Evolutionary conservation across 2,888 invertebrate genomes (phyloP).

Genomic region (Drosophila falleni): DNA sequence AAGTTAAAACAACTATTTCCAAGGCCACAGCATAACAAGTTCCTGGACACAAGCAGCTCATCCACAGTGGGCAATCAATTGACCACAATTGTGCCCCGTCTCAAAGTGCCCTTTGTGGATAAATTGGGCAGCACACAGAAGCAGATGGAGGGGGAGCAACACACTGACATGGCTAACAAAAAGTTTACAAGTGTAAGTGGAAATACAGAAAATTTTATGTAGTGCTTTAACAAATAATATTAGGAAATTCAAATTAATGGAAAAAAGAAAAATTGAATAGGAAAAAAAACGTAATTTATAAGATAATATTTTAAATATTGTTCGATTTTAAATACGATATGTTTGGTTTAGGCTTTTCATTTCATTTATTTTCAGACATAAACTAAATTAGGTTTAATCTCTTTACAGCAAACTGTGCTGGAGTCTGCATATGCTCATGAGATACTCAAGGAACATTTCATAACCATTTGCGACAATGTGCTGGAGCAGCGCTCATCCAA

Average conservation of each 20-base stretch:
- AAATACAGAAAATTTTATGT: no score
- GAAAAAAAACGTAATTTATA: no score
- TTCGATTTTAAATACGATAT: no score
- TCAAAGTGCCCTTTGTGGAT: constrained; percentile 86
- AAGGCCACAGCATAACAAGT: constrained; percentile 78
- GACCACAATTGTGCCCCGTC: constrained; percentile 84
- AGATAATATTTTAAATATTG: no score
- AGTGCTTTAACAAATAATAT: no score
- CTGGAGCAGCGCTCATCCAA: constrained; percentile 91
- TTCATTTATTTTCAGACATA: no score
- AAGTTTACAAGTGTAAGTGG: constrained; percentile 76
- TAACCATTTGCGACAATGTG: constrained; percentile 91
- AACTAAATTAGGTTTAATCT: neutral
- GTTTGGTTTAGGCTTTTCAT: no score
- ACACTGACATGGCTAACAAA: constrained; percentile 61
- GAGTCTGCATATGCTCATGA: constrained; percentile 95
- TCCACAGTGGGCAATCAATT: constrained; percentile 67
- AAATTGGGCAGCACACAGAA: constrained; percentile 80
- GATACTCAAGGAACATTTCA: constrained; percentile 93
- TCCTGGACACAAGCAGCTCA: constrained; percentile 60
- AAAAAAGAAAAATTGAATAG: no score
- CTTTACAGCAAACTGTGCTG: constrained; percentile 87
- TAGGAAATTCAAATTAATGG: no score
- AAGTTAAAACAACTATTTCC: constrained; percentile 88
- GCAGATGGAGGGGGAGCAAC: constrained; percentile 80